Base-by-base conservation (phyloP, 2,113 vertebrate genomes). In the Nicator chloris region DNA sequence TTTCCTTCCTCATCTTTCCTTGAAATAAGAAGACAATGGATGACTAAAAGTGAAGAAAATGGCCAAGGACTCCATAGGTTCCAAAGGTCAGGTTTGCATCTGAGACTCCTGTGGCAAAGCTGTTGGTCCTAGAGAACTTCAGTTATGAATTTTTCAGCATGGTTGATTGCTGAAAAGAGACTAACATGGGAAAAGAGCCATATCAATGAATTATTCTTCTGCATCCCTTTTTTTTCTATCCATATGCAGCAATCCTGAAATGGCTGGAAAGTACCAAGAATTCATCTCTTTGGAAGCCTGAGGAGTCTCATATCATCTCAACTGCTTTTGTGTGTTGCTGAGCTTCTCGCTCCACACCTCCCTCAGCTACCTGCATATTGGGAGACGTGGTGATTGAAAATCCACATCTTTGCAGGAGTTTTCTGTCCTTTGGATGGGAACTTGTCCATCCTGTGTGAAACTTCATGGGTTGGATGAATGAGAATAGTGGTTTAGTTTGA, bases 101-200 rank as follows among this genome's bases (percentile, higher is more conserved):
- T 65, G 11, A 72, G 23, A 53, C 33, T 47, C 31, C 28, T 47
- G 42, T 1, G 28, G 53, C 37, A 72, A 90, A 83, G 44, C 22
- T 64, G 13, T 28, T 0, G 0, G 10, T 35, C 51, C 37, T 26
- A 31, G 2, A 85, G 42, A 69, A 60, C 11, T 50, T 68, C 35
- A 68, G 7, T 9, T 50, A 54, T 0, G 4, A 4, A 24, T 15
- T 60, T 83, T 84, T 78, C 56, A 78, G 37, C 8, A 10, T 15
- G 23, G 26, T 50, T 27, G 37, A 33, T 47, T 77, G 37, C 18
- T 69, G 53, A 72, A 73, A 31, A 80, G 15, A 84, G 16, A 57
- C 20, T 21, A 8, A 21, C 10, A 40, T 30, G 22, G 33, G 27
- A 33, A 45, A 75, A 75, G 54, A 60, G 3, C 3, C 30, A 13